Conservation (phyloP, 2,113 vertebrate genomes). For the Antigone vipio region DNA sequence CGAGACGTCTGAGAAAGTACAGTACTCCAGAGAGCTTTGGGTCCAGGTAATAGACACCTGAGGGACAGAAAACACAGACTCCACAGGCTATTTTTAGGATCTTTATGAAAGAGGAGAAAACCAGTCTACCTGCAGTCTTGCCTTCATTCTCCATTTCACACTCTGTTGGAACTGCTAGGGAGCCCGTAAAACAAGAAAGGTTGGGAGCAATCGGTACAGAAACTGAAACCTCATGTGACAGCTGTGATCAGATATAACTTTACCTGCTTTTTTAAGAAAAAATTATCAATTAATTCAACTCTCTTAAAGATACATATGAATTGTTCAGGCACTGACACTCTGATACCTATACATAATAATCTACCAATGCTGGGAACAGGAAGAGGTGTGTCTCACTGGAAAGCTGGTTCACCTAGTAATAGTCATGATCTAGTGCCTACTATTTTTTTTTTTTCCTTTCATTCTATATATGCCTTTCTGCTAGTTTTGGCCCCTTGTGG, state of each 20-base stretch:
- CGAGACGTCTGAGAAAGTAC: not conserved
- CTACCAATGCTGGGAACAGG: fast-evolving
- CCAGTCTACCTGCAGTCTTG: not conserved
- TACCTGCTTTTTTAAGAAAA: not conserved
- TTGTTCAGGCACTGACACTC: not conserved
- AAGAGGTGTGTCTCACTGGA: not conserved
- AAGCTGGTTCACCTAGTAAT: not conserved
- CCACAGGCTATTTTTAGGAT: not conserved
- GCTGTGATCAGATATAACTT: not conserved
- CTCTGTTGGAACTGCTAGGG: not conserved
- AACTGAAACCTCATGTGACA: not conserved
- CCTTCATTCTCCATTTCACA: not conserved
- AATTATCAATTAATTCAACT: fast-evolving
- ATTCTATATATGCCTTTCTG: not conserved
- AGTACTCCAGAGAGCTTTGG: not conserved
- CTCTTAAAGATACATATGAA: not conserved
- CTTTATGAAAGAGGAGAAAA: not conserved
- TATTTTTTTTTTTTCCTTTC: not conserved
- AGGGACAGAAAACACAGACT: not conserved
- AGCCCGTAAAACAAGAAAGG: not conserved
- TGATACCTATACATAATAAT: not conserved
- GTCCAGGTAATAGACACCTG: not conserved
- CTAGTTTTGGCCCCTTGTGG: not conserved
- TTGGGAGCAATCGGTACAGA: fast-evolving
- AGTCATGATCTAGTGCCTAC: not conserved